Evolutionary conservation across 2,797 vertebrate species (phyloP).

Genomic region (Phrynocephalus guinanensis): DNA sequence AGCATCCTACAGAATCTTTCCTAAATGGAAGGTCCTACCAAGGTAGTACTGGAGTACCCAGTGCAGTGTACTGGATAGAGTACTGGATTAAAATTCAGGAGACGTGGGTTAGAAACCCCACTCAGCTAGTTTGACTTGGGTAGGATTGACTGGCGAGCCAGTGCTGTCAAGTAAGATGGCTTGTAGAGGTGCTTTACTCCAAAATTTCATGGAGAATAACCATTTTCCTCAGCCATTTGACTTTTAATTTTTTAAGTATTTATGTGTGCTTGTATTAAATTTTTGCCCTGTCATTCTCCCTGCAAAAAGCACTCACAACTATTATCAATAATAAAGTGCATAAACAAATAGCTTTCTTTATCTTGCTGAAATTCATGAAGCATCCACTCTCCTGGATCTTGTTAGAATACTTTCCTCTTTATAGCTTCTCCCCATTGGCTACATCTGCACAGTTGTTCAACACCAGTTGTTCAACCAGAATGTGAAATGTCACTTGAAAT

Average conservation of each 20-base stretch:
- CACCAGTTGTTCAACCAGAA: accelerated
- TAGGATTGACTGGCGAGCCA: background rate
- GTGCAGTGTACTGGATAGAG: too few species aligned
- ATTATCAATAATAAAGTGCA: background rate
- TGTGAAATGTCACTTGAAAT: conserved; percentile 11
- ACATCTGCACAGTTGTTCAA: accelerated
- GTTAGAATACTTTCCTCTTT: background rate
- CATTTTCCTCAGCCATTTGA: too few species aligned
- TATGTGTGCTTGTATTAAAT: too few species aligned
- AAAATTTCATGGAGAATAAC: too few species aligned
- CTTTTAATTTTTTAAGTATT: too few species aligned
- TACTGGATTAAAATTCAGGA: too few species aligned
- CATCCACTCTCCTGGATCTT: background rate
- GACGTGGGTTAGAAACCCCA: too few species aligned
- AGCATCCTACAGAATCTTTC: background rate
- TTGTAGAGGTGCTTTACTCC: too few species aligned
- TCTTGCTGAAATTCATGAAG: background rate
- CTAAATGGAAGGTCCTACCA: background rate
- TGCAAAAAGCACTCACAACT: too few species aligned
- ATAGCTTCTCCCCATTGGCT: background rate
- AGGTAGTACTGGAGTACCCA: background rate
- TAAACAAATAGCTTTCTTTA: background rate
- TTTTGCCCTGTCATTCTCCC: too few species aligned
- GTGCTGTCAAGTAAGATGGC: too few species aligned
- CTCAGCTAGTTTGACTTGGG: background rate